Evolutionary conservation across 2,888 invertebrate genomes (phyloP).

Genomic region (Rhamphomyia laevipes): DNA sequence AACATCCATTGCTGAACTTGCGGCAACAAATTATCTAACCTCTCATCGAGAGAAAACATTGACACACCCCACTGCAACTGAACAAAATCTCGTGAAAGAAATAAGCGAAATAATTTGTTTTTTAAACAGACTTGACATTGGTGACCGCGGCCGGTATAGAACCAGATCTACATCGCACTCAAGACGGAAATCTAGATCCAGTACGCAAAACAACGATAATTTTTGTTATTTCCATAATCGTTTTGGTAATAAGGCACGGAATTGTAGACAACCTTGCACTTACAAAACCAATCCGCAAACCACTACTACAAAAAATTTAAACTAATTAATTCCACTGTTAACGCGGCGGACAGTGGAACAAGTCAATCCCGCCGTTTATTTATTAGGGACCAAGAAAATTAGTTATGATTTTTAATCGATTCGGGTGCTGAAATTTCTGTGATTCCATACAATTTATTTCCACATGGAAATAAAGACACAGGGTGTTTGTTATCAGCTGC

Average conservation of each 20-base stretch:
- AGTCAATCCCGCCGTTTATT: not conserved
- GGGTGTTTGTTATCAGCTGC: constrained; percentile 1
- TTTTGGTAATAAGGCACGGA: not conserved
- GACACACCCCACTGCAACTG: no score
- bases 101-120: no score
- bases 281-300: not conserved
- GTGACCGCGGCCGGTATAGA: no score
- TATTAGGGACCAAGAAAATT: not conserved
- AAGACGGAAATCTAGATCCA: not conserved
- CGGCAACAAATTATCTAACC: no score
- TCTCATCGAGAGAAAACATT: no score
- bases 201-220: not conserved
- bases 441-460: no score
- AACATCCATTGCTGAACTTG: no score
- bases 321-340: not conserved
- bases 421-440: no score
- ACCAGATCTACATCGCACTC: not conserved
- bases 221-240: not conserved
- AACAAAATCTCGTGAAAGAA: no score
- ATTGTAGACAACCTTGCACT: not conserved
- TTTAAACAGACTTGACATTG: no score
- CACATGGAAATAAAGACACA: not conserved
- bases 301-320: not conserved
- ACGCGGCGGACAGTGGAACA: not conserved
- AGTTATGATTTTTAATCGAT: no score